Percentiles rank a stretch among this genome's conserved stretches.
phyloP scores from a whole-genome alignment of 2,797 vertebrate genomes.

The Euthynnus affinis region DNA sequence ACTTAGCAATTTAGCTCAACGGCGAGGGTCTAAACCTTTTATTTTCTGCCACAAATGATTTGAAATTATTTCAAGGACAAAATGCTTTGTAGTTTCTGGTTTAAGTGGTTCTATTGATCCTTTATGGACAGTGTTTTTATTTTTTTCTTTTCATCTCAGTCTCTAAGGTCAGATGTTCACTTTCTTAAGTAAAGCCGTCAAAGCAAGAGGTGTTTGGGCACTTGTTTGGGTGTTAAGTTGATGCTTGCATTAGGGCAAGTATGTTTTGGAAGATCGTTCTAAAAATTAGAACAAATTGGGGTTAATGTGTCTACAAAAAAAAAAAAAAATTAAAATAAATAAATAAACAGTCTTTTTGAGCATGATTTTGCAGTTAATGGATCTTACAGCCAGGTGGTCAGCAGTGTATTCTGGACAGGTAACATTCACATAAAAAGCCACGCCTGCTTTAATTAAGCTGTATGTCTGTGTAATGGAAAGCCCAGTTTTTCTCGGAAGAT shows the following conservation, averaged over 20 bases:
- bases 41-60: constrained; percentile 48
- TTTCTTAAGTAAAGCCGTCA: constrained; percentile 58
- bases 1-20: constrained; percentile 60
- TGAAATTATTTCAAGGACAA: constrained; percentile 55
- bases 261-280: constrained; percentile 32
- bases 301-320: constrained; percentile 23
- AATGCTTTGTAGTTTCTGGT: constrained; percentile 39
- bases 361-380: constrained; percentile 25
- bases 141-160: constrained; percentile 26
- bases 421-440: constrained; percentile 19
- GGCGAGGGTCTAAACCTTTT: constrained; percentile 42
- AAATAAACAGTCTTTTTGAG: constrained; percentile 33
- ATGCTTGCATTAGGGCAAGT: constrained; percentile 47
- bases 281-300: constrained; percentile 19
- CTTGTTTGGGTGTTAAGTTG: constrained; percentile 54
- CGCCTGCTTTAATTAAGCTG: constrained; percentile 4
- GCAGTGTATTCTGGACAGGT: constrained; percentile 22
- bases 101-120: constrained; percentile 51
- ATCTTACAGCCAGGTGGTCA: constrained; percentile 39
- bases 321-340: constrained; percentile 4
- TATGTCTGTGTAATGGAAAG: constrained; percentile 32
- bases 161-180: constrained; percentile 46
- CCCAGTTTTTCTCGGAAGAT: constrained; percentile 31
- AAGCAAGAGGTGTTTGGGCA: constrained; percentile 51
- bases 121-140: constrained; percentile 24